phyloP scores from a whole-genome alignment of 2,888 invertebrate species.

The Drosophila nigritarsus region DNA sequence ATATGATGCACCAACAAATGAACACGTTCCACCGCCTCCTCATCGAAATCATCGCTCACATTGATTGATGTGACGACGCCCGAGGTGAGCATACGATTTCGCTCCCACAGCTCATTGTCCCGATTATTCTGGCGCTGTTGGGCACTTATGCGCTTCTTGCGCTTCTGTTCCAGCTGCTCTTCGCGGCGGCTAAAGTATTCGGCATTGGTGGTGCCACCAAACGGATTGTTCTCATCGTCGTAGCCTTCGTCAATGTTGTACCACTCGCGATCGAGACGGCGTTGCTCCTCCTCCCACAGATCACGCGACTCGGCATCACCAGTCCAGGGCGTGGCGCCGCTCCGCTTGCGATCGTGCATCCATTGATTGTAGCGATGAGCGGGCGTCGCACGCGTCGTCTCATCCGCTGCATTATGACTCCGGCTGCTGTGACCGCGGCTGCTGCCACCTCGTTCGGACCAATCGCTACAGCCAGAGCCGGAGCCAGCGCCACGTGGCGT shows the following conservation, averaged over 20 bases:
- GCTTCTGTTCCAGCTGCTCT: conserved; percentile 94
- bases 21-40: conserved; percentile 97
- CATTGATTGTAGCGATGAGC: conserved; percentile 92
- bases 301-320: conserved; percentile 90
- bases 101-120: conserved; percentile 99
- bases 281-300: conserved; percentile 96
- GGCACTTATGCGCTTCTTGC: conserved; percentile 96
- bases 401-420: conserved; percentile 85
- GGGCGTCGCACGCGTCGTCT: conserved; percentile 94
- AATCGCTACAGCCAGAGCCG: conserved; percentile 63
- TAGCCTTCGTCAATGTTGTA: conserved; percentile 98
- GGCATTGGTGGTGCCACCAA: conserved; percentile 93
- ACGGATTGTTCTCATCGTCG: conserved; percentile 96
- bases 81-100: conserved; percentile 97
- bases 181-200: conserved; percentile 97
- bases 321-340: conserved; percentile 89
- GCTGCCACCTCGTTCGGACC: conserved; percentile 76
- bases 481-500: conserved; percentile 88
- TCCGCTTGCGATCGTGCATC: conserved; percentile 89
- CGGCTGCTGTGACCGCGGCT: conserved; percentile 76
- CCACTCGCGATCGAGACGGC: conserved; percentile 97
- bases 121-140: conserved; percentile 98
- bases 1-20: conserved; percentile 99
- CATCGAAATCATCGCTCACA: conserved; percentile 96
- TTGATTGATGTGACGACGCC: conserved; percentile 96